Conservation (phyloP, 2,113 vertebrate species). For the Cynocephalus volans region DNA sequence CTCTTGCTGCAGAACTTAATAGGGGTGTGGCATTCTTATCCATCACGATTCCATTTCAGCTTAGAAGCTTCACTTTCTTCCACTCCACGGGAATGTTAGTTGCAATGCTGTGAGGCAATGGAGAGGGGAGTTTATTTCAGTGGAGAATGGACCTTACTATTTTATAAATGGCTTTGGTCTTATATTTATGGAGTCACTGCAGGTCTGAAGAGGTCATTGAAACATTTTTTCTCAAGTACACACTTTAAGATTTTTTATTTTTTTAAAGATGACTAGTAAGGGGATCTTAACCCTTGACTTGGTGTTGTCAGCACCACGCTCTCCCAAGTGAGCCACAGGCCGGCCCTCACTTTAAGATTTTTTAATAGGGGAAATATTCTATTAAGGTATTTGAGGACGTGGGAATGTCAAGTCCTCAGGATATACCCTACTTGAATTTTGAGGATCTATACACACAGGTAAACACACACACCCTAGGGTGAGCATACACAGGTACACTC, state of each 20-base stretch:
- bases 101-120: neutral
- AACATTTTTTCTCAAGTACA: neutral
- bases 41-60: neutral
- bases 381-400: neutral
- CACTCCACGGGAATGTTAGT: neutral
- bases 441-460: neutral
- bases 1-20: neutral
- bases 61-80: neutral
- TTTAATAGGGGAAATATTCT: neutral
- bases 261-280: neutral
- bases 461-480: neutral
- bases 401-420: neutral
- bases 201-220: slow-evolving; percentile 56
- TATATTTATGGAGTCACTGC: slow-evolving; percentile 26
- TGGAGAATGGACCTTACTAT: slow-evolving; percentile 66
- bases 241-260: slow-evolving; percentile 38
- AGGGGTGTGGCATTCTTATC: neutral
- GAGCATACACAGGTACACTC: no score
- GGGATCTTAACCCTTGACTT: no score
- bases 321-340: no score
- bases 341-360: neutral
- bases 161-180: slow-evolving; percentile 66
- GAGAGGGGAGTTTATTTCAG: neutral
- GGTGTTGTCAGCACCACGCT: no score
- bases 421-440: neutral